phyloP scores from a whole-genome alignment of 2,797 vertebrate genomes.

The Tolypeutes matacus region DNA sequence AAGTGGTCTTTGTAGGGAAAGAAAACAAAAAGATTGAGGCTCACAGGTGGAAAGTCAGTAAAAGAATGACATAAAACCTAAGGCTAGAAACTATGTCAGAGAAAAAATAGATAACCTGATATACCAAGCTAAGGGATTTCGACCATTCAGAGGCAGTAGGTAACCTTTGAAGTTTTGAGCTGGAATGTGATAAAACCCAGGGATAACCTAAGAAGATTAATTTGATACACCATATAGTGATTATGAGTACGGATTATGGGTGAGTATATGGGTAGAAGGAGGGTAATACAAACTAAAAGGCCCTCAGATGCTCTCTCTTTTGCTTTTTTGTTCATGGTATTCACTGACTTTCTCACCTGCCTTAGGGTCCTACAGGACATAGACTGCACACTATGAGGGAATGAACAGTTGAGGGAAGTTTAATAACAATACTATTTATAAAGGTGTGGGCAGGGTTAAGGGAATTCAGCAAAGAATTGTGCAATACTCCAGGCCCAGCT shows the following conservation, averaged over 20 bases:
- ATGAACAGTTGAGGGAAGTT: background rate
- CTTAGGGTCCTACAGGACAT: background rate
- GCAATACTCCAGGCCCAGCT: background rate
- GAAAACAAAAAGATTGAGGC: background rate
- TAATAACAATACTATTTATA: background rate
- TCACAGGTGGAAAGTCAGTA: background rate
- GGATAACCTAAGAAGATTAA: background rate
- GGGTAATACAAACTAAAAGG: rapidly evolving
- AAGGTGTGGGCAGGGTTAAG: background rate
- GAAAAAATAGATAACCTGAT: background rate
- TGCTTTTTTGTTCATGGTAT: background rate
- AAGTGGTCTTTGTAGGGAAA: background rate
- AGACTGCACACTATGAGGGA: background rate
- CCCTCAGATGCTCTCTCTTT: background rate
- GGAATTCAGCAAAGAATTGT: background rate
- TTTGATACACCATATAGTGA: background rate
- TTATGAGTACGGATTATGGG: background rate
- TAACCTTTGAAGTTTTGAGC: background rate
- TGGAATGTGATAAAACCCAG: background rate
- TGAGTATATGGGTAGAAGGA: background rate
- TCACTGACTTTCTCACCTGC: background rate
- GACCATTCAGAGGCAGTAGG: background rate
- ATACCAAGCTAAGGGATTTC: background rate
- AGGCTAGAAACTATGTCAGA: background rate
- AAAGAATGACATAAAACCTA: background rate